Evolutionary conservation across 1,140 invertebrate genomes (phyloP), one percentile per base, ranked within the genome.

Genomic region (Gerris buenoi): DNA sequence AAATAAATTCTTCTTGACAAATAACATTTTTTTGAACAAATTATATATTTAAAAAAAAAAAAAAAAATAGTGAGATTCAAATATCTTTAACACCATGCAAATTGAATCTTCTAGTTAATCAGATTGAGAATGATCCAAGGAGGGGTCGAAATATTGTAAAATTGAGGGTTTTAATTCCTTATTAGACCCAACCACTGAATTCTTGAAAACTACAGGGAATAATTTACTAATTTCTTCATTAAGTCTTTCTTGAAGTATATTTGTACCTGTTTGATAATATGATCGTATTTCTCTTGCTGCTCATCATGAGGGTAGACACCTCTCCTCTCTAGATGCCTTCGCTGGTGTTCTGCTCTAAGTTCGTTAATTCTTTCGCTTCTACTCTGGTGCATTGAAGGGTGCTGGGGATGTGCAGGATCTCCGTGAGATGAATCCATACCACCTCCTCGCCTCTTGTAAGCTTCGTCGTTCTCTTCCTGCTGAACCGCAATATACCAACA

Each of bases 331-430:
- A 76, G 76, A 70, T 84, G 83, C 29, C 79, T 72, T 23, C 79
- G 73, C 72, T 84, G 82, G 70, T 84, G 82, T 66, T 82, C 76
- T 2, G 77, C 75, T 25, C 82, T 69, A 56, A 83, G 70, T 67
- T 82, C 78, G 67, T 82, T 80, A 67, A 83, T 82, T 26, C 80
- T 72, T 57, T 83, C 80, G n/a, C 79, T 78, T 2, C 81, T 73
- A 70, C 72, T 61, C 69, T 23, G 33, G 33, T 46, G 33, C 5
- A 46, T 46, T 10, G 5, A 10, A 46, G 33, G 33, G 33, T 46
- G 33, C 33, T 10, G 5, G 5, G 33, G 33, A 18, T 46, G 33
- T n/a, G n/a, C n/a, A n/a, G n/a, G n/a, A n/a, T n/a, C n/a, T n/a
- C n/a, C n/a, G 33, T 46, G 33, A 46, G 33, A 46, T 46, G 5